Conservation (phyloP, 23 tunicate genomes). For the Phallusia fumigata region DNA sequence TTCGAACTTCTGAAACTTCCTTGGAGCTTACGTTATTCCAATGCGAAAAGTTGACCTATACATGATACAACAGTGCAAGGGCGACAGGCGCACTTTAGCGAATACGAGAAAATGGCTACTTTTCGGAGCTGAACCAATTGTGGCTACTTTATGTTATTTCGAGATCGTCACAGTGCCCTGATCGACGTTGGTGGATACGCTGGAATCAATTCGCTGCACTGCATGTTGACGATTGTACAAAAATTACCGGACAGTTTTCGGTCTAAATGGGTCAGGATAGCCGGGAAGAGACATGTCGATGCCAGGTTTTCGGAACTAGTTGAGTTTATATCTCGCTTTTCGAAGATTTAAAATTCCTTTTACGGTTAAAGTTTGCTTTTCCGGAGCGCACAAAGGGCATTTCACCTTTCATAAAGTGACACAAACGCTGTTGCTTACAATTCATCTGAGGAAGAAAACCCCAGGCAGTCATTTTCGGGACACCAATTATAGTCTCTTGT, state of each 20-base stretch:
- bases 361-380: slow-evolving; percentile 11
- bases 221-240: neutral
- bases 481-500: neutral
- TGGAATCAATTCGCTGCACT: slow-evolving; percentile 13
- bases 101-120: no score
- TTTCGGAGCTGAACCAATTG: no score
- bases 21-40: no score
- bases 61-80: no score
- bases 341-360: slow-evolving; percentile 9
- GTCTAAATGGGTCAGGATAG: neutral
- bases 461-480: neutral
- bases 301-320: neutral
- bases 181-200: neutral
- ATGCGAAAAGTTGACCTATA: no score
- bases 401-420: no score
- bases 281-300: neutral
- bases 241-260: slow-evolving; percentile 15
- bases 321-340: slow-evolving; percentile 2
- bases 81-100: no score
- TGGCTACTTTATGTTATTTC: no score
- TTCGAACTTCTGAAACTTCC: no score
- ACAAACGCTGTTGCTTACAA: no score
- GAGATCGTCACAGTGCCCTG: neutral
- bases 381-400: neutral
- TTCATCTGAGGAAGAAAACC: neutral